A percentile compares a stretch with the other conserved stretches of the same genome.
phyloP scores from a whole-genome alignment of 2,113 vertebrate genomes.

The Arenaria interpres region DNA sequence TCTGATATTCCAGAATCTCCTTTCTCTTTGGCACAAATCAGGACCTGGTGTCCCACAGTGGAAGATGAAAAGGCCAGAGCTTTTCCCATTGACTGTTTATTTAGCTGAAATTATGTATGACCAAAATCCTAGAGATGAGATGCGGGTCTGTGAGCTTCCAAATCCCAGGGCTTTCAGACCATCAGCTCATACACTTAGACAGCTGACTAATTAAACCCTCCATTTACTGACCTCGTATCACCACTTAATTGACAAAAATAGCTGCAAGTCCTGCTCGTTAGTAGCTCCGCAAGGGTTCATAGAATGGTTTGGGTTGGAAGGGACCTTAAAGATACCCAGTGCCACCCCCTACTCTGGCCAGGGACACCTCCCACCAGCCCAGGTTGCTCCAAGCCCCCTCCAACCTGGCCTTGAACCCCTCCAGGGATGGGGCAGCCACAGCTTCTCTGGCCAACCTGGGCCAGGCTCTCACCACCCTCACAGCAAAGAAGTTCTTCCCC shows the following conservation, averaged over 20 bases:
- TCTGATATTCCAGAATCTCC: not conserved
- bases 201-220: not conserved
- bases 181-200: not conserved
- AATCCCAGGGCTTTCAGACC: not conserved
- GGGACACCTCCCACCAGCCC: too few species aligned
- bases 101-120: not conserved
- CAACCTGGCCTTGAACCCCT: not conserved
- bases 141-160: not conserved
- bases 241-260: not conserved
- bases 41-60: not conserved
- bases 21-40: not conserved
- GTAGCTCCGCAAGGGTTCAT: not conserved
- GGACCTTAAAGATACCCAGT: not conserved
- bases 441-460: not conserved
- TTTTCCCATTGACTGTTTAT: not conserved
- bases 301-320: not conserved
- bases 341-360: not conserved
- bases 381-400: accelerated
- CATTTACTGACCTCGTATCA: not conserved
- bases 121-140: not conserved
- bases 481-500: too few species aligned
- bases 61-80: not conserved
- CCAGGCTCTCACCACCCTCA: not conserved
- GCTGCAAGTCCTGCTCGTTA: not conserved
- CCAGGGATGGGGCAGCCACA: not conserved